phyloP scores from a whole-genome alignment of 2,113 vertebrate genomes.

The Upupa epops region DNA sequence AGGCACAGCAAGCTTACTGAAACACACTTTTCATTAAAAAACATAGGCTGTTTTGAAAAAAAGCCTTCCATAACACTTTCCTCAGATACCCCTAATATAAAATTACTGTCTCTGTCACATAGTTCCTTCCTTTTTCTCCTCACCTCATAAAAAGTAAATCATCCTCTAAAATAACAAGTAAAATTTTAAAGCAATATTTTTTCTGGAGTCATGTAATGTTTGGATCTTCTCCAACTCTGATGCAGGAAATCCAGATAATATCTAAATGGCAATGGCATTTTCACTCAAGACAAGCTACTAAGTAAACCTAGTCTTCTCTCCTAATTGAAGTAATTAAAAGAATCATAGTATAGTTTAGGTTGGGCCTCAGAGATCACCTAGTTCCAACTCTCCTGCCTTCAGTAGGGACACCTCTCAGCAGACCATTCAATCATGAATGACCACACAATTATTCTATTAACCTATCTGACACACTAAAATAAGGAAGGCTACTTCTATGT shows the following conservation, averaged over 20 bases:
- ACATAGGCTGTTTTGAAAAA: not conserved
- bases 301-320: not conserved
- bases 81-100: not conserved
- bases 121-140: not conserved
- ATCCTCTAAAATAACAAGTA: constrained; percentile 19
- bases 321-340: not conserved
- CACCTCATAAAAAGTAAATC: constrained; percentile 40
- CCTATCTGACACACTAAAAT: not conserved
- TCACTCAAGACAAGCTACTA: constrained; percentile 38
- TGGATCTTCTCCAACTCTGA: not conserved
- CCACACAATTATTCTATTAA: not conserved
- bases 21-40: not conserved
- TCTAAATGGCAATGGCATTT: constrained; percentile 24
- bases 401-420: no score
- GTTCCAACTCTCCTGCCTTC: no score
- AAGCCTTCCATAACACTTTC: not conserved
- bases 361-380: no score
- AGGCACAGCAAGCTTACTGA: not conserved
- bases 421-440: not conserved
- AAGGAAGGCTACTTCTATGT: not conserved
- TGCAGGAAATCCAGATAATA: constrained; percentile 31
- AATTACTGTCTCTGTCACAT: constrained; percentile 1
- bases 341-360: no score
- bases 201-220: constrained; percentile 25
- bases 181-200: constrained; percentile 11